A percentile compares a stretch with the other conserved stretches of the same genome.
Conservation (phyloP, 53 echinoderm and acorn worm genomes). For the Apostichopus leukothele region DNA sequence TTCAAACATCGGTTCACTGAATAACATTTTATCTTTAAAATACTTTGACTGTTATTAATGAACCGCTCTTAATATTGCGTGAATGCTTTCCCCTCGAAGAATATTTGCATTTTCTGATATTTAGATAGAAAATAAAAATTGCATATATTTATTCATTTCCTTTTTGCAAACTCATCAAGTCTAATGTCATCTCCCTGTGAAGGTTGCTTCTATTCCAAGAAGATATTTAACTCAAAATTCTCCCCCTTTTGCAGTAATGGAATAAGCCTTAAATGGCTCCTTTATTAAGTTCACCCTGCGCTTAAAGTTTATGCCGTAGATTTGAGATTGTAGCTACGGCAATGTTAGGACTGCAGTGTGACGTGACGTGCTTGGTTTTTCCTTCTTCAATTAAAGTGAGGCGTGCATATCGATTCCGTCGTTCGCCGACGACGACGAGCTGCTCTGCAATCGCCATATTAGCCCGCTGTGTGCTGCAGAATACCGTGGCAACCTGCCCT, state of each 20-base stretch:
- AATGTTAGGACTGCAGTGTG: neutral
- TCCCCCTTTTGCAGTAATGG: slow-evolving; percentile 1
- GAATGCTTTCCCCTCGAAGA: neutral
- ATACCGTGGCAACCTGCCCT: slow-evolving; percentile 30
- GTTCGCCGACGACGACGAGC: neutral
- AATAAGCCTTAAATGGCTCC: slow-evolving; percentile 9
- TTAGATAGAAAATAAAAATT: neutral
- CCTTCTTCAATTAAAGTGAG: slow-evolving; percentile 43
- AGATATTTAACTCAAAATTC: neutral
- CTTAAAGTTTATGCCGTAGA: neutral
- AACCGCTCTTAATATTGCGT: too few species aligned
- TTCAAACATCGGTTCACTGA: too few species aligned
- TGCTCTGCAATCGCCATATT: neutral
- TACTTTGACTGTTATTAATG: too few species aligned
- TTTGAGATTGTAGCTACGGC: slow-evolving; percentile 1
- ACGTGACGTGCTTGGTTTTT: neutral
- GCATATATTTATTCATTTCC: neutral
- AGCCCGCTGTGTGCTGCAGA: neutral
- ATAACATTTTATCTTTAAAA: too few species aligned
- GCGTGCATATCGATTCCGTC: slow-evolving; percentile 36
- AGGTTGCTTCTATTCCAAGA: neutral
- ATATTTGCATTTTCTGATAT: slow-evolving; percentile 1
- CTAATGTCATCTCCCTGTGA: neutral
- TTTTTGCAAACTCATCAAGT: neutral
- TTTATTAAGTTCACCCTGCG: slow-evolving; percentile 3